These are phyloP conservation scores for Oryctes rhinoceros DNA, from an alignment of 1,140 invertebrate genomes.

Conservation along the genomic window DNA sequence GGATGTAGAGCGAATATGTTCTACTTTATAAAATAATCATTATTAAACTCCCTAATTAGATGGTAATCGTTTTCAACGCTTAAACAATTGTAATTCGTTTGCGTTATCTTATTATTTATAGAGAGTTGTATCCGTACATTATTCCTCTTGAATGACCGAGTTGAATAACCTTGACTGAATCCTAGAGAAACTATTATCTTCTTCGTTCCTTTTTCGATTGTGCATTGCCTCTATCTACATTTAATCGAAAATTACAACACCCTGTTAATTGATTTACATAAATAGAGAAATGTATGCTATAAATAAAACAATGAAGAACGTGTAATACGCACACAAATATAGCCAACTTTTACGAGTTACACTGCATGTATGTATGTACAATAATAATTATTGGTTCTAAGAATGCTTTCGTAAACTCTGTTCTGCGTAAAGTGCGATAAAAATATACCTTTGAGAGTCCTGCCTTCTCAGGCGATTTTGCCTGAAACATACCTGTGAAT, in stretches of 20 bases:
- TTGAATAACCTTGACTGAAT: conserved; percentile 36
- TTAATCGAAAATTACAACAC: too few species aligned
- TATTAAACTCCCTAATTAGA: background rate
- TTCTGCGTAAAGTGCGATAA: conserved; percentile 25
- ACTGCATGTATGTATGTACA: background rate
- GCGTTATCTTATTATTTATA: background rate
- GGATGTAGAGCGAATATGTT: background rate
- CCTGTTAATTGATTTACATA: too few species aligned
- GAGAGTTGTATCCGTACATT: background rate
- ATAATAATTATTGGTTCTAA: conserved; percentile 25
- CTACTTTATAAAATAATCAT: background rate
- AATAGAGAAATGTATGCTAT: too few species aligned
- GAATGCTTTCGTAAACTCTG: conserved; percentile 27
- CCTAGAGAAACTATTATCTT: conserved; percentile 16
- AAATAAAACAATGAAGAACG: too few species aligned
- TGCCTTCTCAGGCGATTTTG: background rate
- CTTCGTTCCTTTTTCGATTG: background rate
- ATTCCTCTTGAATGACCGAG: conserved; percentile 13
- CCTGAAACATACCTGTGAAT: background rate
- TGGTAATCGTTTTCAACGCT: background rate
- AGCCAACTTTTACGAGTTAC: conserved; percentile 4
- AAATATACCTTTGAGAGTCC: conserved; percentile 19
- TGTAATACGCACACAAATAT: background rate
- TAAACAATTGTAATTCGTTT: background rate
- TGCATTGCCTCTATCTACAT: background rate